A percentile compares a stretch with the other conserved stretches of the same genome.
Evolutionary conservation across 1,140 invertebrate genomes (phyloP).

Genomic region (Drosophila kikkawai): DNA sequence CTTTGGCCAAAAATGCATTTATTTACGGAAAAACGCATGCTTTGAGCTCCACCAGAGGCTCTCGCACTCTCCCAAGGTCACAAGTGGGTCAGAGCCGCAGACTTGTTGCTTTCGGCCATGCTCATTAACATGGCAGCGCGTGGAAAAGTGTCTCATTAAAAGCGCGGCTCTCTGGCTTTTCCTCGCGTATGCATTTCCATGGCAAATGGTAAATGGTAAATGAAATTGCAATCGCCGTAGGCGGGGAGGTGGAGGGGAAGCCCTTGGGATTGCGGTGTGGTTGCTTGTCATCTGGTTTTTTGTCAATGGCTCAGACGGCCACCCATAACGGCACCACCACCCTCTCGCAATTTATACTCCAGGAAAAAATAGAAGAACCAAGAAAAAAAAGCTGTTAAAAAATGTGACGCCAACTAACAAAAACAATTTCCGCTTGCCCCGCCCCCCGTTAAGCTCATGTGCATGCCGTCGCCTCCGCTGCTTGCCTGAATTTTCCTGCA

Average conservation of each 20-base stretch:
- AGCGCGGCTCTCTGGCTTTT: constrained; percentile 46
- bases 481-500: constrained; percentile 20
- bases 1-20: neutral
- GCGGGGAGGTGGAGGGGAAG: neutral
- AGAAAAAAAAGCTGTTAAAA: constrained; percentile 44
- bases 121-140: constrained; percentile 66
- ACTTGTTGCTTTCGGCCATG: constrained; percentile 46
- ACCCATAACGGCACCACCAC: neutral
- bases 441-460: constrained; percentile 37
- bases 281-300: constrained; percentile 18
- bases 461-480: constrained; percentile 20
- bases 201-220: constrained; percentile 38
- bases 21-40: too few species aligned
- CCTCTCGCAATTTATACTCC: constrained; percentile 45
- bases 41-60: neutral
- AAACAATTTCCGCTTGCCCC: constrained; percentile 59
- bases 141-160: constrained; percentile 76
- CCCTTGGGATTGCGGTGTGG: constrained; percentile 12
- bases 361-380: constrained; percentile 11
- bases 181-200: constrained; percentile 36
- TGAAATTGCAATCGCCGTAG: constrained; percentile 41
- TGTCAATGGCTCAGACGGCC: constrained; percentile 13
- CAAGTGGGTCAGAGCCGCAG: constrained; percentile 8
- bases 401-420: constrained; percentile 75
- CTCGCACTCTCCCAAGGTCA: constrained; percentile 43